phyloP scores from a whole-genome alignment of 2,797 vertebrate genomes.

The Xerus rutilus region DNA sequence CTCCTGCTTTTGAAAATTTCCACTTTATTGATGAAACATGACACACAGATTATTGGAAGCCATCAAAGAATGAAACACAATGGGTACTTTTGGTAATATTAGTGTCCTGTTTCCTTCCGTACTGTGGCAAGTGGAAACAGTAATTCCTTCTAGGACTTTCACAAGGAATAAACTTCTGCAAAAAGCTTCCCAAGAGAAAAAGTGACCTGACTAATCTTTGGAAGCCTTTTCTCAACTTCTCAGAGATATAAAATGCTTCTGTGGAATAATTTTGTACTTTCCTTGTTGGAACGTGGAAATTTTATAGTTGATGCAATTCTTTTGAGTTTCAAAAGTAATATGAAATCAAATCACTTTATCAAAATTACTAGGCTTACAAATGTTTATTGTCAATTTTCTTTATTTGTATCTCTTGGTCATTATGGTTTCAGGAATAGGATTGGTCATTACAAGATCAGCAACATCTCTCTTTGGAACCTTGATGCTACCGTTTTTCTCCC shows the following conservation, averaged over 20 bases:
- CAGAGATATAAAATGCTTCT: conserved; percentile 12
- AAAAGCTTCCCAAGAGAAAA: conserved; percentile 58
- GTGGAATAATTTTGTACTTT: conserved; percentile 9
- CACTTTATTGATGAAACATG: conserved; percentile 1
- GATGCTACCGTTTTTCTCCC: not conserved
- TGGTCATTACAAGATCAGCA: not conserved
- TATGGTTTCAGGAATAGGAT: not conserved
- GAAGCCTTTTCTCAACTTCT: conserved; percentile 12
- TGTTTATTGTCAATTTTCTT: conserved; percentile 39
- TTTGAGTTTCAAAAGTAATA: conserved; percentile 49
- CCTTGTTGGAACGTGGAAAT: conserved; percentile 48
- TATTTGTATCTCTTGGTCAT: conserved; percentile 8
- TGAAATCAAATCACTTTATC: conserved; percentile 56
- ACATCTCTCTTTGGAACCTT: not conserved
- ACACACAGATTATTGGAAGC: conserved; percentile 31
- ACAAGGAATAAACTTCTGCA: conserved; percentile 18
- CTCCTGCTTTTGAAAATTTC: conserved; percentile 50
- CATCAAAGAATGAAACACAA: conserved; percentile 23
- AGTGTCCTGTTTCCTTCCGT: conserved; percentile 16
- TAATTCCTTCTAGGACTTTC: conserved; percentile 57
- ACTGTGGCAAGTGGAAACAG: conserved; percentile 26
- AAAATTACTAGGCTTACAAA: conserved; percentile 17
- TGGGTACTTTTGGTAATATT: conserved; percentile 34
- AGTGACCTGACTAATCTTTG: conserved; percentile 41
- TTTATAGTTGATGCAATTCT: conserved; percentile 46